Evolutionary conservation across 2,797 vertebrate species (phyloP), one percentile per base, ranked within the genome.

Genomic region (Sebastes miniatus): DNA sequence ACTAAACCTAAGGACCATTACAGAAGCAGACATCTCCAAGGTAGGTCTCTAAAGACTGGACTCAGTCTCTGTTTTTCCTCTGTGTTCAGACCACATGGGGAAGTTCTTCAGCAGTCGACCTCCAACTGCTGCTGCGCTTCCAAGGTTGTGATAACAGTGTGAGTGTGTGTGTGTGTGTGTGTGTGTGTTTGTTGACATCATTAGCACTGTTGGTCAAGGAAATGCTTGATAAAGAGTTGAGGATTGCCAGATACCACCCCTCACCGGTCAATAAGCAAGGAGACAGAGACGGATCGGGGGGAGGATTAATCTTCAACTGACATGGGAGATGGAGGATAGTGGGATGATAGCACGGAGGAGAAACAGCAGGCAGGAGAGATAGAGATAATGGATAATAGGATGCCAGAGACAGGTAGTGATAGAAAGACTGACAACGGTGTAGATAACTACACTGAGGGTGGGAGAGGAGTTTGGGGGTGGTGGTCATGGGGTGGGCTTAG

Each of bases 21-120:
- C 89, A 95, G 94, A 89, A 97, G 96, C 90, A 96, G 98, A 80
- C 97, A 97, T 89, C 96, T 99, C 76, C 97, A 98, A 95, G 98
- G 98, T 99, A 88, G 89, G 96, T 92, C 58, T 89, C 75, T n/a
- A 52, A 61, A 89, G 39, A 56, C 65, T 63, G 54, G 39, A 64
- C 29, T 68, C 36, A 4, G 43, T 77, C 70, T 81, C 72, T 87
- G 77, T 56, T 87, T 78, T 78, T 70, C 69, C 34, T 80, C 73
- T 71, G 20, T 73, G 54, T 65, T 79, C 32, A 87, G 81, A 87
- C 78, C 83, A 86, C 78, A 86, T 68, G 69, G 52, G 25, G 67
- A 87, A 83, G 83, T 81, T 87, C 73, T 68, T 80, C 56, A 76
- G 70, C 62, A 65, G 65, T 36, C 62, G 12, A 54, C 72, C 64